These are phyloP conservation scores for Ceratina calcarata DNA, from an alignment of 1,140 invertebrate species.

Conservation along the genomic window DNA sequence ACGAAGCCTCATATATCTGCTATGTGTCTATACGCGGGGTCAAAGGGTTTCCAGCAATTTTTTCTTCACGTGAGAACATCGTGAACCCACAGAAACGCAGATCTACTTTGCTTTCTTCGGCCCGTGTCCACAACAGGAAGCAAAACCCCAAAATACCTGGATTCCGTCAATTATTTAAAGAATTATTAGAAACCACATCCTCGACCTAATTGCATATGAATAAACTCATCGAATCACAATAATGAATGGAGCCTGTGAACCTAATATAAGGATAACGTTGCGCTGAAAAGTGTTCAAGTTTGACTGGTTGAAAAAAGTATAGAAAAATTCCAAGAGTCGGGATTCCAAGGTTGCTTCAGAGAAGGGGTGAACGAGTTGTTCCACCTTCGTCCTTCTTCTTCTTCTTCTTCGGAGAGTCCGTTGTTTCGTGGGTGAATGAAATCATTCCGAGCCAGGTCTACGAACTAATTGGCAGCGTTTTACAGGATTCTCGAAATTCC, in stretches of 20 bases:
- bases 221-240: too few species aligned
- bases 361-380: not conserved
- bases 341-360: too few species aligned
- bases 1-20: constrained; percentile 39
- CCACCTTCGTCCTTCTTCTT: not conserved
- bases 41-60: constrained; percentile 34
- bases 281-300: constrained; percentile 12
- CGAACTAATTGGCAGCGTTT: constrained; percentile 50
- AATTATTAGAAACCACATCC: too few species aligned
- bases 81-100: constrained; percentile 18
- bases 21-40: not conserved
- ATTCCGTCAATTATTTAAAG: constrained; percentile 36
- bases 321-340: too few species aligned
- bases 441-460: constrained; percentile 43
- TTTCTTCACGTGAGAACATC: constrained; percentile 41
- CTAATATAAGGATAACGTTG: constrained; percentile 48
- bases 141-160: not conserved
- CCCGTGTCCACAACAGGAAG: not conserved
- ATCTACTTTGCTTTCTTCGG: not conserved
- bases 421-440: constrained; percentile 47
- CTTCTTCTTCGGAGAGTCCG: not conserved
- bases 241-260: too few species aligned
- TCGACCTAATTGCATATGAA: too few species aligned
- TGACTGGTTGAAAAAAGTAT: too few species aligned
- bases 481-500: constrained; percentile 61